These are phyloP conservation scores for Auanema sp. DNA, from an alignment of 2,888 invertebrate genomes.

Conservation along the genomic window DNA sequence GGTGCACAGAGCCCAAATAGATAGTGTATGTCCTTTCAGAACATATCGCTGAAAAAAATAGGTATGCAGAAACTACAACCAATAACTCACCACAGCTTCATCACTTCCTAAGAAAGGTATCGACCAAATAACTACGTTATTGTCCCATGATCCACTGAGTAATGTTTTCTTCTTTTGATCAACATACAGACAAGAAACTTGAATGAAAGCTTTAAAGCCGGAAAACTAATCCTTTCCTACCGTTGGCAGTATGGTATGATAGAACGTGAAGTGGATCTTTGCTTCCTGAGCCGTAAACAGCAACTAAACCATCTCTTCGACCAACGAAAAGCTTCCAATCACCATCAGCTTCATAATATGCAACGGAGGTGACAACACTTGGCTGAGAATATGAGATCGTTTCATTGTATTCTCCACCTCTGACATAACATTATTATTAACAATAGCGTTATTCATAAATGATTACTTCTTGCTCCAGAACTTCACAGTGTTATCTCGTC, in stretches of 20 bases:
- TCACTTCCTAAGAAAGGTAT: conserved; percentile 13
- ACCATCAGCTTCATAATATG: conserved; percentile 31
- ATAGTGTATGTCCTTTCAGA: conserved; percentile 71
- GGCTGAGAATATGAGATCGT: conserved; percentile 23
- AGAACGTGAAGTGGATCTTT: conserved; percentile 24
- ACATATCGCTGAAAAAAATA: background rate
- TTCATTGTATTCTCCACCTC: conserved; percentile 30
- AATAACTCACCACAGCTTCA: conserved; percentile 3
- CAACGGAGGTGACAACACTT: conserved; percentile 46
- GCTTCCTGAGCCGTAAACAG: conserved; percentile 37
- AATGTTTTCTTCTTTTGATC: conserved; percentile 70
- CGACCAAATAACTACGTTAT: conserved; percentile 82
- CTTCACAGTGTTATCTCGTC: conserved; percentile 47
- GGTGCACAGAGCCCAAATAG: conserved; percentile 78
- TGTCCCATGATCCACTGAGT: conserved; percentile 90
- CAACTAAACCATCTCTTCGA: conserved; percentile 51
- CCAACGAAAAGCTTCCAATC: conserved; percentile 33
- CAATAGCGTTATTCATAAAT: conserved; percentile 27
- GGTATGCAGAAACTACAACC: background rate
- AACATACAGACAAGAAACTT: conserved; percentile 68
- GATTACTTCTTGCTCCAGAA: conserved; percentile 41
- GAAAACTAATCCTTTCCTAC: conserved; percentile 16
- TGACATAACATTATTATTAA: conserved; percentile 18
- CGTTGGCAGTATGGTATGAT: conserved; percentile 37
- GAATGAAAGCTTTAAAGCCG: background rate